A percentile compares a stretch with the other conserved stretches of the same genome.
phyloP scores from a whole-genome alignment of 2,113 vertebrate genomes.

The Bubo bubo region DNA sequence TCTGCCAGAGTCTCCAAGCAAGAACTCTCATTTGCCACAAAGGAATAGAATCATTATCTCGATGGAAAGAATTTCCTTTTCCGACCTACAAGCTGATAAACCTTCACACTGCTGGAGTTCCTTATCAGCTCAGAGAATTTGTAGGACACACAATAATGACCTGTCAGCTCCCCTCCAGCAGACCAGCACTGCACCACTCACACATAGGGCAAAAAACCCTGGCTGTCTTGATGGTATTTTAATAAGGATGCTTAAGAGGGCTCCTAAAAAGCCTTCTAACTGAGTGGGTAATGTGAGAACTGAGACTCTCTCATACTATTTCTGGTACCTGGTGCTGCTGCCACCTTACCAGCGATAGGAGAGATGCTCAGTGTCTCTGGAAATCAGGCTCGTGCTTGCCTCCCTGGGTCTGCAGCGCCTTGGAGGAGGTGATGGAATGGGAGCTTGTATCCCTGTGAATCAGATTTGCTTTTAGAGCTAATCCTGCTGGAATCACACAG shows the following conservation, averaged over 20 bases:
- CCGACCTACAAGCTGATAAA: slow-evolving; percentile 53
- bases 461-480: neutral
- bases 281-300: neutral
- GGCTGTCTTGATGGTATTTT: neutral
- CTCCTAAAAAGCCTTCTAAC: neutral
- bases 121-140: slow-evolving; percentile 14
- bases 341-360: fast-evolving
- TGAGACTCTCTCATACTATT: neutral
- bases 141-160: slow-evolving; percentile 29
- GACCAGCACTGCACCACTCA: neutral
- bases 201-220: neutral
- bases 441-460: neutral
- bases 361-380: neutral
- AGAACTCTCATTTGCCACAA: slow-evolving; percentile 51
- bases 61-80: slow-evolving; percentile 60
- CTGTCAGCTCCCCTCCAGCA: slow-evolving; percentile 29
- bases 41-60: slow-evolving; percentile 66
- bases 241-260: neutral
- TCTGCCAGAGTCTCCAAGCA: neutral
- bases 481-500: neutral
- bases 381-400: neutral
- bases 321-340: neutral
- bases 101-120: slow-evolving; percentile 28
- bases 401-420: neutral
- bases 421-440: neutral